phyloP scores from a whole-genome alignment of 2,888 invertebrate species.

The Geotrupes spiniger region DNA sequence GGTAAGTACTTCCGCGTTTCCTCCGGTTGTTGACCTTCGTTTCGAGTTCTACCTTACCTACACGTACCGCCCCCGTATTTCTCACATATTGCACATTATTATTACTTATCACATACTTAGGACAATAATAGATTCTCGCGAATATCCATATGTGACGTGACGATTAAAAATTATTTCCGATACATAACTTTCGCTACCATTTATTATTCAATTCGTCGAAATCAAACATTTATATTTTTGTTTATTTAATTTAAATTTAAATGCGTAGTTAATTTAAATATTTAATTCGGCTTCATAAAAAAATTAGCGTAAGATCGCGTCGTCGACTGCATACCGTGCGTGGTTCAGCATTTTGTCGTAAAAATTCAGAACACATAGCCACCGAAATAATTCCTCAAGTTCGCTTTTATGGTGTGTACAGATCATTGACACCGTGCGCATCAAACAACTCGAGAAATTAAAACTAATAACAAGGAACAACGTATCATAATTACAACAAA shows the following conservation, averaged over 20 bases:
- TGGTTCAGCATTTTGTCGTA: conserved; percentile 28
- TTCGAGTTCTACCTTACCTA: conserved; percentile 23
- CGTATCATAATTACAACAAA: conserved; percentile 23
- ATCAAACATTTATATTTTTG: too few species aligned
- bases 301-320: neutral
- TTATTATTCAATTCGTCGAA: too few species aligned
- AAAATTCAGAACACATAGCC: conserved; percentile 42
- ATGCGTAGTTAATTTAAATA: too few species aligned
- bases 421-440: conserved; percentile 47
- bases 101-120: conserved; percentile 3
- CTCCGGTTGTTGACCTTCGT: conserved; percentile 23
- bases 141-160: too few species aligned
- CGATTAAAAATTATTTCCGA: too few species aligned
- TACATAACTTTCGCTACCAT: too few species aligned
- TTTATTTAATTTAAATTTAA: too few species aligned
- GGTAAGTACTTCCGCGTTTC: conserved; percentile 41
- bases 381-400: conserved; percentile 41
- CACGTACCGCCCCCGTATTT: conserved; percentile 21
- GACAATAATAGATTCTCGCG: conserved; percentile 1
- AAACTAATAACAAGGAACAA: conserved; percentile 23
- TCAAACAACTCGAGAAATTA: conserved; percentile 33
- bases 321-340: conserved; percentile 9
- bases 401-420: conserved; percentile 35
- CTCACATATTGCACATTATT: conserved; percentile 16
- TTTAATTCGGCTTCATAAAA: too few species aligned